Percentiles rank a stretch among this genome's conserved stretches.
These are phyloP conservation scores for Drosophila arawakana DNA, from an alignment of 1,140 invertebrate species.

Conservation along the genomic window DNA sequence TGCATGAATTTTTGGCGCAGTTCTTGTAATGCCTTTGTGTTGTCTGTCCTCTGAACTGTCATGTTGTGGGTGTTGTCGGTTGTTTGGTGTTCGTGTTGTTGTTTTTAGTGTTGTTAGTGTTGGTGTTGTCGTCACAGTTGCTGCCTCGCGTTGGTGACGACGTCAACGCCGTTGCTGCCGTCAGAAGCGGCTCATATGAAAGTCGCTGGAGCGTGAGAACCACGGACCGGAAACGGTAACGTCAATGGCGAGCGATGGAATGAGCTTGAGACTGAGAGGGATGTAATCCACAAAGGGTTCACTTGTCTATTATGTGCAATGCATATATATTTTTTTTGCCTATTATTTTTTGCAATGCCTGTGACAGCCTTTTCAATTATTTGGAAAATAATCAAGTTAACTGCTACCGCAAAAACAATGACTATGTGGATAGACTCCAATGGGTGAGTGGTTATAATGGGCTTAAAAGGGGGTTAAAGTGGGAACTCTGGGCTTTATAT, in stretches of 20 bases:
- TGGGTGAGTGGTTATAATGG: background rate
- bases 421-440: background rate
- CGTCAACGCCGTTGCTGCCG: constrained; percentile 42
- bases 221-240: constrained; percentile 40
- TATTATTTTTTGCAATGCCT: constrained; percentile 50
- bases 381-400: constrained; percentile 81
- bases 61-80: constrained; percentile 42
- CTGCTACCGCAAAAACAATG: constrained; percentile 58
- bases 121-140: constrained; percentile 68
- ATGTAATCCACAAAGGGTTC: background rate
- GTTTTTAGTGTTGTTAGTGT: constrained; percentile 38
- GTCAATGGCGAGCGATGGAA: constrained; percentile 6
- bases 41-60: background rate
- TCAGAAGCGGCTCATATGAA: constrained; percentile 36
- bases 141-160: constrained; percentile 43
- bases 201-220: constrained; percentile 37
- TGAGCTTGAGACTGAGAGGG: background rate
- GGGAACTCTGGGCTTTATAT: constrained; percentile 14
- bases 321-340: background rate
- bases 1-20: constrained; percentile 39
- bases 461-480: background rate
- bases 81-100: constrained; percentile 40
- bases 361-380: constrained; percentile 77
- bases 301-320: constrained; percentile 65
- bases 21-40: constrained; percentile 31